Conservation (phyloP, 2,888 invertebrate genomes). For the Stenoptilia bipunctidactyla region DNA sequence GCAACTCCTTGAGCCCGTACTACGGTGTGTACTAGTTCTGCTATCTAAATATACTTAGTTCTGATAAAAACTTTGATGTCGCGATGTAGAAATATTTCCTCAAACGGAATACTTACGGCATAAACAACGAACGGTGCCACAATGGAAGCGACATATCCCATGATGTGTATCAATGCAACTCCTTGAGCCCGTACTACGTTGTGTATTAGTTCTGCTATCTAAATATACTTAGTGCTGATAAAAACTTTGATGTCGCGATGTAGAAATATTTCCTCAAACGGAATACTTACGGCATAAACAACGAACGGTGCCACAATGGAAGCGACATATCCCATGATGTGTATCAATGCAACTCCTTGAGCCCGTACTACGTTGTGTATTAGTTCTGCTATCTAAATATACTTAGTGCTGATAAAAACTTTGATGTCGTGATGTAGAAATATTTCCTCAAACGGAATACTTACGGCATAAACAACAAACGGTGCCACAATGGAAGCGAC, state of each 20-base stretch:
- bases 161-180: conserved; percentile 87
- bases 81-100: too few relatives aligned
- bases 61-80: too few relatives aligned
- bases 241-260: too few relatives aligned
- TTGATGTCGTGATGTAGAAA: too few relatives aligned
- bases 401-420: too few relatives aligned
- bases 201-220: conserved; percentile 88
- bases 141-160: conserved; percentile 89
- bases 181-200: conserved; percentile 91
- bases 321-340: conserved; percentile 90
- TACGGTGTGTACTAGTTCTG: conserved; percentile 88
- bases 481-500: conserved; percentile 87
- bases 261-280: too few relatives aligned
- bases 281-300: conserved; percentile 78
- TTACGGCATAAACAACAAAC: conserved; percentile 86
- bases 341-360: conserved; percentile 87
- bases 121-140: conserved; percentile 89
- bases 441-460: too few relatives aligned
- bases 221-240: too few relatives aligned
- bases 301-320: conserved; percentile 87
- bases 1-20: conserved; percentile 90
- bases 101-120: conserved; percentile 72
- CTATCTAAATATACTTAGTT: too few relatives aligned
- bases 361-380: conserved; percentile 89
- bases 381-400: too few relatives aligned